Evolutionary conservation across 2,888 invertebrate species (phyloP).

Genomic region (Electrophaes corylata): DNA sequence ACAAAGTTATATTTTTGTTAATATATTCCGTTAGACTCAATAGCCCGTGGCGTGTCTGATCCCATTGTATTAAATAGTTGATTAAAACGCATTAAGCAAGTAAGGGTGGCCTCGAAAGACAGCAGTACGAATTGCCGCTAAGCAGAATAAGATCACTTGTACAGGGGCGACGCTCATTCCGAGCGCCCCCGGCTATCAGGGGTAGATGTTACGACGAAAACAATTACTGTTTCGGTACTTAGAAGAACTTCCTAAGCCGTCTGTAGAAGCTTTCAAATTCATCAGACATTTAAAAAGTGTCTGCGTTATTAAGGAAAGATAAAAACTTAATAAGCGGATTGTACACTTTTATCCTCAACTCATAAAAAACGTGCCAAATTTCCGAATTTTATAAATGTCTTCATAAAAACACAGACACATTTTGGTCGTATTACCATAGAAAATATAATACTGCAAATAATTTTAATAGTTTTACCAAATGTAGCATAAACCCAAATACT

Average conservation of each 20-base stretch:
- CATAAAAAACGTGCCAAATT: not conserved
- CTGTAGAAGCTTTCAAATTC: constrained; percentile 11
- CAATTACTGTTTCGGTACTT: constrained; percentile 27
- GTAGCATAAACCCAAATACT: constrained; percentile 22
- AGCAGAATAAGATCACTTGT: constrained; percentile 27
- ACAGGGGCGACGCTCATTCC: constrained; percentile 12
- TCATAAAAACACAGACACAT: not conserved
- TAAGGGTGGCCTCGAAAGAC: constrained; percentile 21
- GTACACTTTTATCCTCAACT: not conserved
- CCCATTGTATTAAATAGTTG: constrained; percentile 30
- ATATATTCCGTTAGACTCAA: not conserved
- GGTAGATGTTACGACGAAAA: constrained; percentile 23
- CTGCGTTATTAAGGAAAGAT: not conserved
- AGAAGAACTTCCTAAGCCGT: constrained; percentile 19
- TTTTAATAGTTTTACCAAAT: constrained; percentile 17
- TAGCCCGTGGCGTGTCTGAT: constrained; percentile 15
- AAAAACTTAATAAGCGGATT: constrained; percentile 2
- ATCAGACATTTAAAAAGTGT: constrained; percentile 3
- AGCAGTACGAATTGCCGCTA: constrained; percentile 17
- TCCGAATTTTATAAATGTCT: too few relatives aligned
- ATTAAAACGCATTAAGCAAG: constrained; percentile 37
- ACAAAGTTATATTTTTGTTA: not conserved
- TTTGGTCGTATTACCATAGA: not conserved
- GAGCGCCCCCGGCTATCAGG: constrained; percentile 14
- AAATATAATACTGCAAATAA: not conserved